Base-by-base conservation (phyloP, 2,113 vertebrate genomes). In the Oryzias celebensis region DNA sequence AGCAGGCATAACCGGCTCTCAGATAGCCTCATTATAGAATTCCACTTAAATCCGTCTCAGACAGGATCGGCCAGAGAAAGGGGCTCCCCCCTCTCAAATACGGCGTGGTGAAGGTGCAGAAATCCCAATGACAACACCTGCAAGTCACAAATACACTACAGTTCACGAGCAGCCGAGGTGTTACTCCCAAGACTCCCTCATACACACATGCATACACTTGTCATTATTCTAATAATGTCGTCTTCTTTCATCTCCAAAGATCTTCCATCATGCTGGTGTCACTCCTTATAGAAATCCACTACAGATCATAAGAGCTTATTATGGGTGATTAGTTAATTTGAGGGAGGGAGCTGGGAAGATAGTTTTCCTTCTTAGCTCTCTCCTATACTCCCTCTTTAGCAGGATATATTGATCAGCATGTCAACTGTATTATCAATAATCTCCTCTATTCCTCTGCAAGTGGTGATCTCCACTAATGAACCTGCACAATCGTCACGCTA, bases 31-130 rank as follows among this genome's bases (percentile, higher is more conserved):
- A 97, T 98, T 96, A 48, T 48, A 94, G 93, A 93, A 97, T 98
- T 98, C 94, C 81, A 91, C 80, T 92, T 94, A 95, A 96, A 98
- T 98, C 95, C 91, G 91, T 97, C 94, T 96, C 87, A 94, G 96
- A 94, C 95, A 95, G 88, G 91, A 85, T 84, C 26, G 68, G 74
- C 72, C 83, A 89, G 88, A 89, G 91, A 80, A 85, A 28, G 68
- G 77, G 65, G 75, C 58, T 66, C 76, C 68, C 90, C 89, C 85
- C 59, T 17, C 56, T 46, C 51, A 61, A 41, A 20, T 23, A 58
- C 68, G 44, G 50, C 49, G 22, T 22, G 31, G 16, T 46, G 45
- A 43, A 58, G 31, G 26, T 51, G 18, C 18, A 65, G 47, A 63
- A 58, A 55, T n/a, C 14, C 41, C 68, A 63, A 54, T 74, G 18